Evolutionary conservation across 2,113 vertebrate genomes (phyloP).

Genomic region (Boulengeromyrus knoepffleri): DNA sequence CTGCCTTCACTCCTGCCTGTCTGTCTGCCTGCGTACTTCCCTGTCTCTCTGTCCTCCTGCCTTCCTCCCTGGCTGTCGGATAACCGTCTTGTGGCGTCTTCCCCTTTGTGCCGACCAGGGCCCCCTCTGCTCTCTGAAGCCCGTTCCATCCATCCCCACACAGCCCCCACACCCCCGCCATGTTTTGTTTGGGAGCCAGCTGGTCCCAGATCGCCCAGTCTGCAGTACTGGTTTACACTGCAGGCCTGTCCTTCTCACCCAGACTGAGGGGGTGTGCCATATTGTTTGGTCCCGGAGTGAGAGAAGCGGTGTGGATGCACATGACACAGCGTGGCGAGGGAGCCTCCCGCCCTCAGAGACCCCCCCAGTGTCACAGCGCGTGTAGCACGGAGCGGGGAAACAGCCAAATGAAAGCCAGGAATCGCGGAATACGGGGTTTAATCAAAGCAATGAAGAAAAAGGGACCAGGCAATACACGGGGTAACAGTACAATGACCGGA

Average conservation of each 20-base stretch:
- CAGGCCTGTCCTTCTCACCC: conserved; percentile 19
- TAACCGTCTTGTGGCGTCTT: background rate
- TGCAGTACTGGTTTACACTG: background rate
- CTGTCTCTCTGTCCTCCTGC: background rate
- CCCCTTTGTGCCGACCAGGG: background rate
- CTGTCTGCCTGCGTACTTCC: background rate
- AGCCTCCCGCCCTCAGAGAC: background rate
- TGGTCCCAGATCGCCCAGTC: background rate
- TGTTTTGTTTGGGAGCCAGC: conserved; percentile 8
- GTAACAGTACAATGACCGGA: too few relatives aligned
- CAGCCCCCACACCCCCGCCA: background rate
- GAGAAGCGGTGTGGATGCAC: background rate
- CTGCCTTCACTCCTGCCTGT: background rate
- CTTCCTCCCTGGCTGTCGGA: background rate
- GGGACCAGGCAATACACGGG: too few relatives aligned
- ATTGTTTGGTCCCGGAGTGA: background rate
- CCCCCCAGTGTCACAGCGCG: background rate
- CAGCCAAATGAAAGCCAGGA: too few relatives aligned
- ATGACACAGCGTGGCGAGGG: background rate
- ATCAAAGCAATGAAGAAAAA: too few relatives aligned
- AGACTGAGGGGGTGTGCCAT: background rate
- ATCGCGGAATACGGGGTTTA: too few relatives aligned
- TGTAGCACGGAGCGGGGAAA: too few relatives aligned
- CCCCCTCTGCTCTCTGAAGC: background rate
- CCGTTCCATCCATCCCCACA: background rate